phyloP scores from a whole-genome alignment of 2,888 invertebrate species.

The Apodemia duryi region DNA sequence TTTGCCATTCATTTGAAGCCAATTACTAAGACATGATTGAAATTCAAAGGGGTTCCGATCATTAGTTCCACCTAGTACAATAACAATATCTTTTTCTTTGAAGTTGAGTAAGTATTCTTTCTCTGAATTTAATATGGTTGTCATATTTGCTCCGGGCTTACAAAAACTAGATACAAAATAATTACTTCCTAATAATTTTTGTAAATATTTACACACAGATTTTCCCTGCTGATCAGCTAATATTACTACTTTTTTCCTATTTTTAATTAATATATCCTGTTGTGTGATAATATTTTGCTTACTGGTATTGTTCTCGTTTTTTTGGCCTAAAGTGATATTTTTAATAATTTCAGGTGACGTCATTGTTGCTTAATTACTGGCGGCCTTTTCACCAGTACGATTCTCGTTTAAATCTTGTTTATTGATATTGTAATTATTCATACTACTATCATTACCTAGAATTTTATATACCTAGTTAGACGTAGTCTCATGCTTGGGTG shows the following conservation, averaged over 20 bases:
- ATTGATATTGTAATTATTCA: background rate
- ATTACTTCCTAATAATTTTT: background rate
- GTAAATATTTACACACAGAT: background rate
- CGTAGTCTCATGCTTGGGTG: background rate
- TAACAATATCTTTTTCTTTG: background rate
- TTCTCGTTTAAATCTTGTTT: background rate
- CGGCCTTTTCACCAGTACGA: background rate
- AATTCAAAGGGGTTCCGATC: background rate
- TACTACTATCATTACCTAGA: background rate
- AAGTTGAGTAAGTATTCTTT: background rate
- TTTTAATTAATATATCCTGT: background rate
- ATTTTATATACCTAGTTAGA: background rate
- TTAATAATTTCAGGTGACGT: no score
- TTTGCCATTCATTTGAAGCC: background rate
- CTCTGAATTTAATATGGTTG: background rate
- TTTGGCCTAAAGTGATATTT: no score
- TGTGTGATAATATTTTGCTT: background rate
- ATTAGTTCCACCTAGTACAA: background rate
- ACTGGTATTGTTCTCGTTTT: background rate
- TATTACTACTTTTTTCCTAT: background rate
- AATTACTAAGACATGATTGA: background rate
- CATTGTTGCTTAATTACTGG: no score
- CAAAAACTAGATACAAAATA: conserved; percentile 1
- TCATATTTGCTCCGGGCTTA: background rate
- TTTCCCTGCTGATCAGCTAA: background rate